Evolutionary conservation across 64 coral and sea anemone species (phyloP).

Genomic region (Porites australiensis): DNA sequence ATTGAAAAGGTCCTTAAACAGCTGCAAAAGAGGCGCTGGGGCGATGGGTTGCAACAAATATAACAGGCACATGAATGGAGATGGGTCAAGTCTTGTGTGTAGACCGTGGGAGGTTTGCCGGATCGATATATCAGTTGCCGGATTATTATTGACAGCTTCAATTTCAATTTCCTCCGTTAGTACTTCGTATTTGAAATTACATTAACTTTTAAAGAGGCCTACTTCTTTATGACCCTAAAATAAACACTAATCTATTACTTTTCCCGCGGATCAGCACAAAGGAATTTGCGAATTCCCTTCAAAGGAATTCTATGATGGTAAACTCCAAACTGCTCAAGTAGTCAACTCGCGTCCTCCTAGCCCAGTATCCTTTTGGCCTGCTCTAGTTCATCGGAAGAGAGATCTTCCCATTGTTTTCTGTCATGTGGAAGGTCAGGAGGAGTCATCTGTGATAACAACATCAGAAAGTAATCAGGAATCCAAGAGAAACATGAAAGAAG

Average conservation of each 20-base stretch:
- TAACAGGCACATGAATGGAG: no score
- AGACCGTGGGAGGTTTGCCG: no score
- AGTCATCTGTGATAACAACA: slow-evolving; percentile 69
- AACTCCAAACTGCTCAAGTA: slow-evolving; percentile 40
- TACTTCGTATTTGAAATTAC: no score
- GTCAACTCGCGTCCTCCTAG: slow-evolving; percentile 48
- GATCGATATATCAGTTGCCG: no score
- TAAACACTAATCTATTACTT: neutral
- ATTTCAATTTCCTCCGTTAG: no score
- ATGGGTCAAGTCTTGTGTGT: no score
- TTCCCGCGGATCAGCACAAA: slow-evolving; percentile 53
- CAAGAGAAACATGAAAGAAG: slow-evolving; percentile 87
- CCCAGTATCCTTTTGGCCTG: slow-evolving; percentile 80
- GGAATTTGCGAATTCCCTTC: slow-evolving; percentile 88
- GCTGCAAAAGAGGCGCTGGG: no score
- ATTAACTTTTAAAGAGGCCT: no score
- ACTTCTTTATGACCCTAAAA: neutral
- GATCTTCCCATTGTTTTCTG: slow-evolving; percentile 72
- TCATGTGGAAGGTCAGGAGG: slow-evolving; percentile 82
- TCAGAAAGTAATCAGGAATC: slow-evolving; percentile 82
- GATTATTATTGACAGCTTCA: no score
- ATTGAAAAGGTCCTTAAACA: no score
- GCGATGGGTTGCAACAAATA: no score
- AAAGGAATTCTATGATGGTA: slow-evolving; percentile 63
- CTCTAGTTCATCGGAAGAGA: neutral